These are phyloP conservation scores for Aphrocallistes beatrix DNA, from an alignment of 37 sponge, comb jelly and placozoan genomes.

Conservation along the genomic window DNA sequence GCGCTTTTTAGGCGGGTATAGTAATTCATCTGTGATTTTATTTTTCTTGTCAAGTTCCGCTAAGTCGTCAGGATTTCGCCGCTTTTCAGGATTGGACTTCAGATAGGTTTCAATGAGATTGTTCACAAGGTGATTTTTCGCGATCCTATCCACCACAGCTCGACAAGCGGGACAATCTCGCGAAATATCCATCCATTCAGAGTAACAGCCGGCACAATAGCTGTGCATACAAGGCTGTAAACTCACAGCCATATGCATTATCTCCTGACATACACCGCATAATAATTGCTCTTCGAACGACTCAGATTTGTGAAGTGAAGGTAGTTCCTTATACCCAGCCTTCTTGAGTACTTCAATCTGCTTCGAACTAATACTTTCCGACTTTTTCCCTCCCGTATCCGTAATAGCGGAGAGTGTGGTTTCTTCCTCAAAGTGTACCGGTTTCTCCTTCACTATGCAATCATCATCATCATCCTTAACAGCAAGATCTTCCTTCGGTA, in stretches of 20 bases:
- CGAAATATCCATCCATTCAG: conserved; percentile 78
- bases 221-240: conserved; percentile 88
- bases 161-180: conserved; percentile 78
- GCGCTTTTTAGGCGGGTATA: not conserved
- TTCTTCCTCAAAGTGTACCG: not conserved
- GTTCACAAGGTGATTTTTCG: conserved; percentile 77
- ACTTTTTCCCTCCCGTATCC: not conserved
- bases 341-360: not conserved
- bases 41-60: conserved; percentile 69
- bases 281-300: not conserved
- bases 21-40: conserved; percentile 74
- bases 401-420: not conserved
- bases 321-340: not conserved
- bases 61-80: conserved; percentile 47
- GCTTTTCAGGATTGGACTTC: conserved; percentile 52
- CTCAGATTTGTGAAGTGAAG: not conserved
- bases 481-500: not conserved
- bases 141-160: conserved; percentile 43
- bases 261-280: not conserved
- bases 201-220: conserved; percentile 90
- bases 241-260: conserved; percentile 29
- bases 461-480: not conserved
- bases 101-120: conserved; percentile 72
- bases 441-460: not conserved
- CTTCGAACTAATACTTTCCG: not conserved